These are phyloP conservation scores for Sciurus niger DNA, from an alignment of 2,113 vertebrate species.

Conservation along the genomic window DNA sequence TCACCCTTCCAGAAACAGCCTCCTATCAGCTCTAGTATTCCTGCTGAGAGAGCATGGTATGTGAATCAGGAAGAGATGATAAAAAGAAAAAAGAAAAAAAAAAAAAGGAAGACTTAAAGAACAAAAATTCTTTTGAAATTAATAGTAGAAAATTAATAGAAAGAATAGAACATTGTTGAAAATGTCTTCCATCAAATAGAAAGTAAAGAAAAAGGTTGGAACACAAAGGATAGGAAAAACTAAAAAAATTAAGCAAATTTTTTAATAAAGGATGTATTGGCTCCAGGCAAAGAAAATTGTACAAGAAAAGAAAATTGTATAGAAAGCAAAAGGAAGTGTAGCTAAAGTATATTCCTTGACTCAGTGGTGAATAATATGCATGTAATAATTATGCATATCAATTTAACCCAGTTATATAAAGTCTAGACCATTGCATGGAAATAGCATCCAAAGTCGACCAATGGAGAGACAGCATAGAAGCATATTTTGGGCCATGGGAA, in stretches of 20 bases:
- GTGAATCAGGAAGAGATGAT: not conserved
- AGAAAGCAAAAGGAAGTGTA: not conserved
- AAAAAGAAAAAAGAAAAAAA: not conserved
- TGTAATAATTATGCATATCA: not conserved
- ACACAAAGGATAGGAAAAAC: not conserved
- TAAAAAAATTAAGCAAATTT: not conserved
- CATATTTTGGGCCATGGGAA: fast-evolving
- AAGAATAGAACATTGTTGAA: not conserved
- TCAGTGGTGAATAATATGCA: not conserved
- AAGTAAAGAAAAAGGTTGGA: not conserved
- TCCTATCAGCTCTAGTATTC: not conserved
- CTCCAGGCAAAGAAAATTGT: not conserved
- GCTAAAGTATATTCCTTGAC: not conserved
- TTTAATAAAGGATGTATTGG: not conserved
- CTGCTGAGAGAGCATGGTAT: not conserved
- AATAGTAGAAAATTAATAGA: not conserved
- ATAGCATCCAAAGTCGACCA: not conserved
- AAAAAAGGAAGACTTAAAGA: not conserved
- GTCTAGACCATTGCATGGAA: not conserved
- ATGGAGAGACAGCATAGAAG: not conserved
- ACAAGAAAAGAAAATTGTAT: too few species aligned
- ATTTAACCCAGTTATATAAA: not conserved
- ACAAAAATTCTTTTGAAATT: not conserved
- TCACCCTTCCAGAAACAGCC: not conserved
- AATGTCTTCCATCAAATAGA: not conserved